Evolutionary conservation across 2,797 vertebrate species (phyloP).

Genomic region (Clarias fuscus): DNA sequence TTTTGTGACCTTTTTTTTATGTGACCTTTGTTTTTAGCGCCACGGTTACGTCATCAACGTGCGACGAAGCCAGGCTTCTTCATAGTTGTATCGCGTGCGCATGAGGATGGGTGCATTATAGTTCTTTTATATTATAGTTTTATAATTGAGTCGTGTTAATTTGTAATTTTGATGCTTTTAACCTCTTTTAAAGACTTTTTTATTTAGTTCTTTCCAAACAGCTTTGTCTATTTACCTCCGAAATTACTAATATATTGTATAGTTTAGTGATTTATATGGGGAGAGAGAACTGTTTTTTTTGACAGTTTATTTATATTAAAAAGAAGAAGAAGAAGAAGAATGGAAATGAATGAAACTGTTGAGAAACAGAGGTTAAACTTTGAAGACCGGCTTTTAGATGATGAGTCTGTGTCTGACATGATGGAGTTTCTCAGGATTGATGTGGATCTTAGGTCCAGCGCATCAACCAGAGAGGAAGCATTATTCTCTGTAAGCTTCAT

Average conservation of each 20-base stretch:
- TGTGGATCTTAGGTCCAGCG: conserved; percentile 6
- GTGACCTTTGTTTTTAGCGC: too few species aligned
- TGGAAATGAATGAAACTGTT: conserved; percentile 19
- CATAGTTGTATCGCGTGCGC: background rate
- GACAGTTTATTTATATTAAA: too few species aligned
- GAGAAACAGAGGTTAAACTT: background rate
- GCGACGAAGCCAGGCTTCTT: background rate
- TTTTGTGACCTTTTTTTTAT: too few species aligned
- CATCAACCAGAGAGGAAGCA: conserved; percentile 4
- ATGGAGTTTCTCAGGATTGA: conserved; percentile 42
- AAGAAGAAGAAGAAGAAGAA: too few species aligned
- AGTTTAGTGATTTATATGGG: background rate
- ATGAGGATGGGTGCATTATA: too few species aligned
- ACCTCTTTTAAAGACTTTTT: background rate
- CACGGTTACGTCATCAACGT: background rate
- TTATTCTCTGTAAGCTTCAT: conserved; percentile 37
- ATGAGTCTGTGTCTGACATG: background rate
- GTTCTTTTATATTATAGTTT: background rate
- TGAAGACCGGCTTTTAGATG: background rate
- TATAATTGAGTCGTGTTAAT: background rate
- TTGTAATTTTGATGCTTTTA: background rate
- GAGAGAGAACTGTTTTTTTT: background rate
- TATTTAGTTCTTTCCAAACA: background rate
- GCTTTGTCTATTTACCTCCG: background rate
- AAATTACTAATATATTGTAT: background rate